Evolutionary conservation across 2,113 vertebrate genomes (phyloP), one percentile per base, ranked within the genome.

Genomic region (Verasper variegatus): DNA sequence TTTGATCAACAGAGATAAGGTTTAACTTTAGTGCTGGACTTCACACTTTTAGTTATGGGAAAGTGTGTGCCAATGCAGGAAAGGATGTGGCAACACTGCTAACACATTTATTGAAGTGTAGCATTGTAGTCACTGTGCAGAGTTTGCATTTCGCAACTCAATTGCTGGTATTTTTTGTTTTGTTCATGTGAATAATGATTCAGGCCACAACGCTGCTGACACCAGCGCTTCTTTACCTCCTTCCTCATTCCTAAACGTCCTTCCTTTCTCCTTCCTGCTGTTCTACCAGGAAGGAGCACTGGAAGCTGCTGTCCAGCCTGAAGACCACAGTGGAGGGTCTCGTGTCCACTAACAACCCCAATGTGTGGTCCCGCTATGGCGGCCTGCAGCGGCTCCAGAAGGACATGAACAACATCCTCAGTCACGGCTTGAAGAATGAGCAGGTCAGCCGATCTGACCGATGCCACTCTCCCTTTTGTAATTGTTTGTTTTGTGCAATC

Each of bases 241-340:
- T 85, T 49, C 75, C 74, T 82, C 70, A 62, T 83, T 78, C 56
- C 66, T 76, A 31, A 68, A 55, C 1, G 1, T 69, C 52, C 65
- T 37, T 10, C 11, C 58, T 74, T 20, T 2, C 61, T 55, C 21
- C 24, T 71, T 73, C 65, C 60, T 83, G 45, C 20, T 67, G 47
- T 52, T 76, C 24, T 27, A 18, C 12, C 92, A 99, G 98, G 86
- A 95, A 91, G 78, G 97, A 99, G 67, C 97, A 96, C 17, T 99
- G 97, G 97, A 98, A 97, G 88, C 92, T 99, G 59, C 94, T 99
- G 78, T 96, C 96, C 72, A 96, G 95, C 78, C 91, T 99, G 87
- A 99, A 99, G 94, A 97, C 97, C 26, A 99, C 98, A 0, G 98
- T 97, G 57, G 98, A 99, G 78, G 97, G 97, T n/a, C 94, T 99